Evolutionary conservation across 37 sponge, comb jelly and placozoan species (phyloP).

Genomic region (Petrosia ficiformis): DNA sequence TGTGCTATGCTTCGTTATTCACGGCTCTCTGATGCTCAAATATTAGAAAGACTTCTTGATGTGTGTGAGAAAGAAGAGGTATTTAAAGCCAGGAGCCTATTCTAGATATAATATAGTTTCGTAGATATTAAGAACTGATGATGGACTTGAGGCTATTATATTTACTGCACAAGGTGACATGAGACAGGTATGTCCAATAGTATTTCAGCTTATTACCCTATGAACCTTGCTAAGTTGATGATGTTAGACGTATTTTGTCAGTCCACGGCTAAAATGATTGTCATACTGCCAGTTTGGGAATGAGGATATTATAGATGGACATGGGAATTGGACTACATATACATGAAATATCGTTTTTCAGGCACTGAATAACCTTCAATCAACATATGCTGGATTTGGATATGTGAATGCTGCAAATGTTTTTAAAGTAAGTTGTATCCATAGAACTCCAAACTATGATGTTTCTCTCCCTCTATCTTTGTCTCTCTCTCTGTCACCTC

Average conservation of each 20-base stretch:
- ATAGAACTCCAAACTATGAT: too few relatives aligned
- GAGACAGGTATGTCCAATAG: conserved; percentile 81
- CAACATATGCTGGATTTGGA: conserved; percentile 89
- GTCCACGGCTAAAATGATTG: too few relatives aligned
- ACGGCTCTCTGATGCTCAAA: conserved; percentile 81
- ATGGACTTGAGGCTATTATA: conserved; percentile 92
- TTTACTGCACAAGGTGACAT: conserved; percentile 99
- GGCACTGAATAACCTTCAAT: conserved; percentile 94
- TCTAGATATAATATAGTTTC: background rate
- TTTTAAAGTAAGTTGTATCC: conserved; percentile 94
- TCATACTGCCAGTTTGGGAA: too few relatives aligned
- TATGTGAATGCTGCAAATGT: conserved; percentile 93
- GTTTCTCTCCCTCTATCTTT: too few relatives aligned
- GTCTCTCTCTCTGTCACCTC: too few relatives aligned
- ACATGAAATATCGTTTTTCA: conserved; percentile 3
- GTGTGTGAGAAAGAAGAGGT: conserved; percentile 93
- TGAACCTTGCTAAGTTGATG: background rate
- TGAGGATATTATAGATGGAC: too few relatives aligned
- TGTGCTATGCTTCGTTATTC: conserved; percentile 95
- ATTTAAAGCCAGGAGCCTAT: background rate
- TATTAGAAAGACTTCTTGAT: conserved; percentile 80
- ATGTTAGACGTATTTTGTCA: too few relatives aligned
- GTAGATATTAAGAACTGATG: conserved; percentile 80
- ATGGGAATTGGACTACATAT: too few relatives aligned
- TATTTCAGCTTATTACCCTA: background rate